Evolutionary conservation across 2,888 invertebrate species (phyloP), one percentile per base, ranked within the genome.

Genomic region (Agrochola macilenta): DNA sequence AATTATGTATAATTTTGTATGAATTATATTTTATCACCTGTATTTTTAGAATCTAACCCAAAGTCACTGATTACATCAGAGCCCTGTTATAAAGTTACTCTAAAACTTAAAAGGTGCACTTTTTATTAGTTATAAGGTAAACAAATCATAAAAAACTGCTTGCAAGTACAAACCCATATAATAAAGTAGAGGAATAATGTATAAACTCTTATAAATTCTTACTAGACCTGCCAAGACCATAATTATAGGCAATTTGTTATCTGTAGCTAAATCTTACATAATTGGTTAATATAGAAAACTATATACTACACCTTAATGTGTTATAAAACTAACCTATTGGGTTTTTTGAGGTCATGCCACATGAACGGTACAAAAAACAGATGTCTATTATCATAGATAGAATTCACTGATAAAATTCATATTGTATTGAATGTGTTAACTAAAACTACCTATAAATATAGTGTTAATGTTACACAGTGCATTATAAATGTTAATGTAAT

Each of bases 301-400:
- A 8, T 43, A 64, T 43, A 30, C 2, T 75, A n/a, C 17, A 61
- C 3, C 9, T 63, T 63, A 39, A 35, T 30, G 5, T 79, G 58
- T 46, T 12, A 54, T 54, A 69, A 52, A 52, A 80, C 26, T 43
- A 63, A 79, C 26, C 26, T 79, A 58, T 46, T 43, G 2, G 23
- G 7, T 79, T 63, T 79, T 63, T 69, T 79, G 14, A 84, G 54
- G 54, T 77, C 79, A 63, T 11, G 64, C 26, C 26, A n/a, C 30
- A 52, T 43, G 23, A 60, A 54, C 80, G 52, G 9, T 39, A 30
- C 26, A 43, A 17, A 81, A 65, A 79, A 39, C 79, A 78, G 54
- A 63, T 57, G 58, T 30, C 26, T 26, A 35, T 2, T 65, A 77
- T 23, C 64, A 77, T 23, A n/a, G 49, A 76, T 26, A 39, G 3